A percentile compares a stretch with the other conserved stretches of the same genome.
Conservation (phyloP, 1,140 invertebrate species). For the Tetramorium parvispinum region DNA sequence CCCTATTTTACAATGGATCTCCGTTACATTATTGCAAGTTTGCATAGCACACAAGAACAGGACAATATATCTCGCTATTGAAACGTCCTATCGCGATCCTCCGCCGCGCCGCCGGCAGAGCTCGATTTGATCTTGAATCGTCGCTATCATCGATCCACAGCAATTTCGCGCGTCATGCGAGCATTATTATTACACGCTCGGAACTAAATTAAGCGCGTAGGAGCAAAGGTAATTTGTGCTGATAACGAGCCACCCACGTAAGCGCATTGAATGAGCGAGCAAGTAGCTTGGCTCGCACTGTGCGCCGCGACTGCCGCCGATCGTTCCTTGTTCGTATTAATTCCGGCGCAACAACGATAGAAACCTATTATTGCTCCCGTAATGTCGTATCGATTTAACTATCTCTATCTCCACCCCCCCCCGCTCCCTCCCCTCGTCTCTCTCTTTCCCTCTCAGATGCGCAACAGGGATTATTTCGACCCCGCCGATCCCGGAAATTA, state of each 20-base stretch:
- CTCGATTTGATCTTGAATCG: conserved; percentile 66
- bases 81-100: conserved; percentile 36
- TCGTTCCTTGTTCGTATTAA: conserved; percentile 64
- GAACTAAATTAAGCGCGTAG: conserved; percentile 75
- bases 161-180: conserved; percentile 68
- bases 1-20: conserved; percentile 16
- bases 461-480: conserved; percentile 61
- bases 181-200: conserved; percentile 74
- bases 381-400: conserved; percentile 49
- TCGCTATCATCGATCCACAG: conserved; percentile 65
- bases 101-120: conserved; percentile 12
- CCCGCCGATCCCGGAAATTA: conserved; percentile 61
- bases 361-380: conserved; percentile 43
- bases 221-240: conserved; percentile 76
- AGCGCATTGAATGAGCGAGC: conserved; percentile 46
- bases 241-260: conserved; percentile 77
- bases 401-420: not conserved
- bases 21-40: conserved; percentile 18
- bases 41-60: conserved; percentile 1
- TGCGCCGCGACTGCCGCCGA: conserved; percentile 28
- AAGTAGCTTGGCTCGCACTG: conserved; percentile 11
- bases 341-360: conserved; percentile 9
- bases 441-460: conserved; percentile 11
- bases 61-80: conserved; percentile 44
- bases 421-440: not conserved